Evolutionary conservation across 2,113 vertebrate species (phyloP).

Genomic region (Climacteris rufus): DNA sequence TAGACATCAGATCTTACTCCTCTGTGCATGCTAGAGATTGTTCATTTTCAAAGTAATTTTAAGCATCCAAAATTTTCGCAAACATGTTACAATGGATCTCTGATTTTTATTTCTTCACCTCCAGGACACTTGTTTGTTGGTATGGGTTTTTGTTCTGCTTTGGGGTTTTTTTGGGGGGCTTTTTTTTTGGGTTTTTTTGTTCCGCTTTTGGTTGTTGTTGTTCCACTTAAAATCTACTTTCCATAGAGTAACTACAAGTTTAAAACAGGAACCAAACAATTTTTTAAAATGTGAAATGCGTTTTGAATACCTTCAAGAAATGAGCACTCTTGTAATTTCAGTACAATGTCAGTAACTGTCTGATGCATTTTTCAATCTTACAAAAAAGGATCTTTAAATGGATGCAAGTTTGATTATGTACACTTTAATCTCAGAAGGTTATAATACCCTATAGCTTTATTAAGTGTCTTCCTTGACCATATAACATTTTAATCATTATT

Average conservation of each 20-base stretch:
- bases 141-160: background rate
- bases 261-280: background rate
- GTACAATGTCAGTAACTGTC: background rate
- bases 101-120: background rate
- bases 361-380: background rate
- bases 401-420: background rate
- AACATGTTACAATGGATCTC: background rate
- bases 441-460: background rate
- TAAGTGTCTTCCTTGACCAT: background rate
- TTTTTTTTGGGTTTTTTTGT: no score
- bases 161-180: fast-evolving
- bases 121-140: background rate
- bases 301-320: background rate
- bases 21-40: background rate
- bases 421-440: background rate
- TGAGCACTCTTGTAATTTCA: background rate
- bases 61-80: background rate
- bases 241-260: background rate
- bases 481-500: background rate
- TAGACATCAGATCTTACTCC: background rate
- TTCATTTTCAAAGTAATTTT: background rate
- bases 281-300: background rate
- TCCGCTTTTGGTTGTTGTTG: background rate
- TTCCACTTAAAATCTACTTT: background rate
- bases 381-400: background rate